Evolutionary conservation across 35 echinoderm and acorn worm genomes (phyloP).

Genomic region (Acanthaster planci): DNA sequence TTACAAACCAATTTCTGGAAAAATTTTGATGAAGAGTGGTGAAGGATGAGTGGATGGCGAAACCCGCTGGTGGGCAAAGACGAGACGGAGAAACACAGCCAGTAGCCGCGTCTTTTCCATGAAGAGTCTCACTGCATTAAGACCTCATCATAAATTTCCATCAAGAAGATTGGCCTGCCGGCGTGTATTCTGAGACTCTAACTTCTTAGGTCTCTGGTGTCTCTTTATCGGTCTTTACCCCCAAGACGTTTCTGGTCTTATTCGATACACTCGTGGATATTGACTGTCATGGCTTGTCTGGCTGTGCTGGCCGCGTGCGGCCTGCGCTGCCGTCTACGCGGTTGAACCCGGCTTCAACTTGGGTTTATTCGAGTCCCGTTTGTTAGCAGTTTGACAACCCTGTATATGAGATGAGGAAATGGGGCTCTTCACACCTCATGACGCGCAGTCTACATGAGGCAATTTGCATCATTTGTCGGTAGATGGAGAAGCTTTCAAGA

Average conservation of each 20-base stretch:
- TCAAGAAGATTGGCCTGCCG: slow-evolving; percentile 2
- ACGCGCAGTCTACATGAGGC: no score
- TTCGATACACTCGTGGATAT: background rate
- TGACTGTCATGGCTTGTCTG: background rate
- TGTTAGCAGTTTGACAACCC: no score
- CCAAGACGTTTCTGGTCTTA: background rate
- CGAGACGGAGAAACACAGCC: background rate
- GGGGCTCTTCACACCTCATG: no score
- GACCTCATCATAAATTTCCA: slow-evolving; percentile 5
- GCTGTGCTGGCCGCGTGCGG: no score
- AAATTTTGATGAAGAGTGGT: slow-evolving; percentile 15
- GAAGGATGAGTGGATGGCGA: background rate
- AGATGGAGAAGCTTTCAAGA: no score
- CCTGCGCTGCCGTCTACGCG: no score
- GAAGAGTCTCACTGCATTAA: background rate
- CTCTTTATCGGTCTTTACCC: slow-evolving; percentile 7
- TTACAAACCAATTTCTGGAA: slow-evolving; percentile 4
- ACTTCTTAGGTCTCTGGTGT: background rate
- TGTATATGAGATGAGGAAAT: no score
- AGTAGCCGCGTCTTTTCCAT: background rate
- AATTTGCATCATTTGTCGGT: no score
- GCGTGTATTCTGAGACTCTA: background rate
- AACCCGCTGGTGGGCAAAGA: background rate
- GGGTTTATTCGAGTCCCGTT: no score
- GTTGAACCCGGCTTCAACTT: no score